These are phyloP conservation scores for Sciurus vulgaris DNA, from an alignment of 2,797 vertebrate genomes.

Conservation along the genomic window DNA sequence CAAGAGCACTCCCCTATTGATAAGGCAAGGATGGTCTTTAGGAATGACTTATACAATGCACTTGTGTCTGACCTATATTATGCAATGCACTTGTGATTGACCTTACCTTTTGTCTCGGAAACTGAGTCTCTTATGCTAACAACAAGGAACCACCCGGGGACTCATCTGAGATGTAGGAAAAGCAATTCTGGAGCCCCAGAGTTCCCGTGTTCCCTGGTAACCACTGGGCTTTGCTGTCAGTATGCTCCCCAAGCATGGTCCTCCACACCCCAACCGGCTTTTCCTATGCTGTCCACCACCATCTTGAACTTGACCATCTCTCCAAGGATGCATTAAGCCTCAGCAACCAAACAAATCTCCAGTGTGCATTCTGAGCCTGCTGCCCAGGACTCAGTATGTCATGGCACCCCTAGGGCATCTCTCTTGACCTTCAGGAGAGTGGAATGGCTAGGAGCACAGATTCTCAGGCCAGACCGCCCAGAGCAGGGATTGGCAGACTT, in stretches of 20 bases:
- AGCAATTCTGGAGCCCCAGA: background rate
- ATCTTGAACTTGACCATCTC: background rate
- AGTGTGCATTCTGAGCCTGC: fast-evolving
- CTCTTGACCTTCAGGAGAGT: background rate
- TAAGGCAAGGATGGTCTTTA: background rate
- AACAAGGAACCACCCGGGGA: background rate
- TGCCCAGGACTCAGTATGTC: background rate
- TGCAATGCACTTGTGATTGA: fast-evolving
- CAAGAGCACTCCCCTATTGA: background rate
- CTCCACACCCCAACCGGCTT: background rate
- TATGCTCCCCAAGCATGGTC: fast-evolving
- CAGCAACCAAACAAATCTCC: background rate
- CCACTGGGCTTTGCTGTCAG: background rate
- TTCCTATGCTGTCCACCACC: background rate
- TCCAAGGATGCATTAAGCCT: background rate
- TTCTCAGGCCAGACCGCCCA: background rate
- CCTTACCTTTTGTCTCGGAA: background rate
- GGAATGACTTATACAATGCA: background rate
- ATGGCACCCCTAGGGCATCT: fast-evolving
- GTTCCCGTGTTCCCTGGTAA: background rate
- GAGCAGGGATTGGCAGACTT: too few species aligned
- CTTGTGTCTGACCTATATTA: background rate
- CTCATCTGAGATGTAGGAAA: background rate
- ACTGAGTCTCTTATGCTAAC: background rate
- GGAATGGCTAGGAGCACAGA: background rate